Evolutionary conservation across 1,140 invertebrate species (phyloP).

Genomic region (Cotesia vestalis): DNA sequence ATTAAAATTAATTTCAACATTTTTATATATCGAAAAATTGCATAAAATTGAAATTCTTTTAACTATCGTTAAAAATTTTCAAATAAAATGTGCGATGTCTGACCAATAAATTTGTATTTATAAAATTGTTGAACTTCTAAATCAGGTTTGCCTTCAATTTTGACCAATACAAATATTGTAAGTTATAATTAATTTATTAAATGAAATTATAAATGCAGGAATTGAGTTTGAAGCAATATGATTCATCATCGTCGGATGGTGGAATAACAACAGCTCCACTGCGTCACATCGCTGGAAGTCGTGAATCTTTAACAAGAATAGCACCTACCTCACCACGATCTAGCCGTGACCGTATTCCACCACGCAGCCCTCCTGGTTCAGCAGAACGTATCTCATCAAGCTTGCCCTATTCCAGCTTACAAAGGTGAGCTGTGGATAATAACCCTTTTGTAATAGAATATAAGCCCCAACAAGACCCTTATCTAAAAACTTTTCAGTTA

Average conservation of each 20-base stretch:
- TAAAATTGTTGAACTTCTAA: too few species aligned
- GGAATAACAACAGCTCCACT: slow-evolving; percentile 52
- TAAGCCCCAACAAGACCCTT: not conserved
- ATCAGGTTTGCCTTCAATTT: too few species aligned
- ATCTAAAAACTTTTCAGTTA: not conserved
- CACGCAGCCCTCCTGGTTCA: slow-evolving; percentile 58
- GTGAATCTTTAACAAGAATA: slow-evolving; percentile 60
- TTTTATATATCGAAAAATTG: too few species aligned
- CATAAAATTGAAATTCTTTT: too few species aligned
- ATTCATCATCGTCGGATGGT: slow-evolving; percentile 57
- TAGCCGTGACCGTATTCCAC: slow-evolving; percentile 55
- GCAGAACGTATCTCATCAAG: slow-evolving; percentile 56
- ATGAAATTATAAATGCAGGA: slow-evolving; percentile 47
- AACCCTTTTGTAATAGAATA: too few species aligned
- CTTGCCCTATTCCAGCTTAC: slow-evolving; percentile 61
- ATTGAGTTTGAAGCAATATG: slow-evolving; percentile 60
- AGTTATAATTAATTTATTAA: not conserved
- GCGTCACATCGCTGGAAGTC: slow-evolving; percentile 60
- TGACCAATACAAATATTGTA: too few species aligned
- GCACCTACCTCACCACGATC: slow-evolving; percentile 58
- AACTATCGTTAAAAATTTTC: too few species aligned
- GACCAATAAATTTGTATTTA: too few species aligned
- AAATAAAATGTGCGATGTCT: too few species aligned
- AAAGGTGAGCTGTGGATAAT: slow-evolving; percentile 52
- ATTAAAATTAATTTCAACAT: too few species aligned